These are phyloP conservation scores for Drosophila anomalata DNA, from an alignment of 2,888 invertebrate genomes.

Conservation along the genomic window DNA sequence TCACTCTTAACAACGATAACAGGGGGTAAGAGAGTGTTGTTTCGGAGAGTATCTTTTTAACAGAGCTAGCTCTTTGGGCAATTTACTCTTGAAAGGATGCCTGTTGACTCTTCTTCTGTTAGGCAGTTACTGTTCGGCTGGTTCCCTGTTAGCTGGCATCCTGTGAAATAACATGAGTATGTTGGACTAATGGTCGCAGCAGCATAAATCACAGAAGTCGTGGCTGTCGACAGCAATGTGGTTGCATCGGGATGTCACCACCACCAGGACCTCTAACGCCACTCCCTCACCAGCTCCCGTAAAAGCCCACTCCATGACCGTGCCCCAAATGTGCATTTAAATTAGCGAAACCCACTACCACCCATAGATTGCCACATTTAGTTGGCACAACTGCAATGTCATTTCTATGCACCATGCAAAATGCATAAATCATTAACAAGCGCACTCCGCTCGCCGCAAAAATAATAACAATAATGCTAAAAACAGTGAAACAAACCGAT, in stretches of 20 bases:
- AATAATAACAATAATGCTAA: slow-evolving; percentile 77
- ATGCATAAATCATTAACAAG: slow-evolving; percentile 76
- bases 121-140: not conserved
- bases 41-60: not conserved
- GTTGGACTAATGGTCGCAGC: slow-evolving; percentile 38
- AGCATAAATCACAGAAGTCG: slow-evolving; percentile 60
- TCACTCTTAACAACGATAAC: slow-evolving; percentile 50
- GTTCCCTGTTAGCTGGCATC: not conserved
- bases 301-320: not conserved
- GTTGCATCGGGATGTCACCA: slow-evolving; percentile 23
- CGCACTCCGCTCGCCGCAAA: slow-evolving; percentile 51
- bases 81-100: slow-evolving; percentile 42
- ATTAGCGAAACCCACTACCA: slow-evolving; percentile 53
- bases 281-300: not conserved
- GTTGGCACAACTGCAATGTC: slow-evolving; percentile 51
- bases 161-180: slow-evolving; percentile 2
- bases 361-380: slow-evolving; percentile 17
- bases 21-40: slow-evolving; percentile 15
- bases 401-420: slow-evolving; percentile 68
- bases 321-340: slow-evolving; percentile 77
- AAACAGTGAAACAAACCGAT: slow-evolving; percentile 61
- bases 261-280: not conserved
- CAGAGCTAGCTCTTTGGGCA: slow-evolving; percentile 45
- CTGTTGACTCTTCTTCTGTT: slow-evolving; percentile 5
- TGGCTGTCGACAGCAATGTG: slow-evolving; percentile 54